Base-by-base conservation (phyloP, 2,113 vertebrate genomes). In the Nannospalax galili region DNA sequence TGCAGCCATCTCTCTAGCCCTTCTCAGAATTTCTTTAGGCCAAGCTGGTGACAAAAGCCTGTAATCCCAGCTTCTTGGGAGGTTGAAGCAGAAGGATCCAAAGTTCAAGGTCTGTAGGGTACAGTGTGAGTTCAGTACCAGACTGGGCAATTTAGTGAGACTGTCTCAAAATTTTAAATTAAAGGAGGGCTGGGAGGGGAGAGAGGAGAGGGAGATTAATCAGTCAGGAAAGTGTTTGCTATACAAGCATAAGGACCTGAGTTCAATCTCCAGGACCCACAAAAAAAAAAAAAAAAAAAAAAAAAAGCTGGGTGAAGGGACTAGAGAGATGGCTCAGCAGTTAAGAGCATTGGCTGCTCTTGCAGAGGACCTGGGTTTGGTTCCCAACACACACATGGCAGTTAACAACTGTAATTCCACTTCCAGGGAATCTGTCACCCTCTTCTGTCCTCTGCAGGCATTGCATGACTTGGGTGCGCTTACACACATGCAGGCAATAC, bases 1-100 rank as follows among this genome's bases (percentile, higher is more conserved):
- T n/a, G n/a, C n/a, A 62, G 24, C 14, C 56, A 62, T 32, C 37
- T 42, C 20, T 22, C 20, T 15, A 48, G 81, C 16, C 35, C 45
- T 62, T 14, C 40, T 65, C 24, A 84, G 62, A 35, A 65, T 32
- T 98, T 99, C 97, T 98, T 98, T 99, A 99, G 81, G 98, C 97
- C 89, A 99, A 42, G 99, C 56, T 99, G 98, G 1, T n/a, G 99
- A 98, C 80, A 92, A 98, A 69, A 32, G 58, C 30, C 48, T 99
- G 99, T 98, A 14, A 65, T 30, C 40, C 81, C 17, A 24, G 81
- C 81, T 67, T 48, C 28, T 67, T 11, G 7, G 16, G 80, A 64
- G 28, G 7, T 5, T n/a, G n/a, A n/a, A n/a, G n/a, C n/a, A n/a
- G 12, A 26, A 67, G 37, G 40, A 84, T 22, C 22, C 45, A 84